Percentiles rank a stretch among this genome's conserved stretches.
Conservation (phyloP, 2,888 invertebrate species). For the Galeopsomyia nigrocyanea region DNA sequence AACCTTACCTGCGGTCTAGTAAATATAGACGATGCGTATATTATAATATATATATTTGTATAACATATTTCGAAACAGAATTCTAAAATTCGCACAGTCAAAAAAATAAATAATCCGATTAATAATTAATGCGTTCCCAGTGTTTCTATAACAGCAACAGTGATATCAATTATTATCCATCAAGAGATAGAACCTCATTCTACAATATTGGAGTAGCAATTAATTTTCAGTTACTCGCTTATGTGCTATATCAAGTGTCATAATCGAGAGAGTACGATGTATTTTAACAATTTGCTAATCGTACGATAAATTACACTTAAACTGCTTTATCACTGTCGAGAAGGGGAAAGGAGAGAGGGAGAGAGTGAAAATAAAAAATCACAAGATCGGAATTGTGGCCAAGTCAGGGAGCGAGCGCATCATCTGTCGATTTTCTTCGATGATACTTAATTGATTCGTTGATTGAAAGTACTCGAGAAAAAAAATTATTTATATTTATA, state of each 20-base stretch:
- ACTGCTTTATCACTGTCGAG: no score
- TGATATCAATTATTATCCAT: no score
- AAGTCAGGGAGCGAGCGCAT: neutral
- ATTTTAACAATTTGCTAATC: no score
- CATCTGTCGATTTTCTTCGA: no score
- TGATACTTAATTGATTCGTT: no score
- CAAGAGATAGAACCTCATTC: no score
- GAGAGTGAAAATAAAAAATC: no score
- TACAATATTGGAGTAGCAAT: no score
- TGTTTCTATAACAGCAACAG: neutral
- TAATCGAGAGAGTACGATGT: neutral
- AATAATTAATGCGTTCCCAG: neutral
- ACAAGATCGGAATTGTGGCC: neutral
- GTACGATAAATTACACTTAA: no score
- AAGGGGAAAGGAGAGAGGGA: no score
- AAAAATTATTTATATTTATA: no score
- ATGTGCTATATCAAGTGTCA: neutral
- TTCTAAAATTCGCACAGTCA: neutral
- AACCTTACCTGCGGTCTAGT: slow-evolving; percentile 10
- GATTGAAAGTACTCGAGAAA: no score
- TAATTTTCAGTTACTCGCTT: neutral
- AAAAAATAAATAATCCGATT: slow-evolving; percentile 8
- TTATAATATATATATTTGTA: slow-evolving; percentile 1
- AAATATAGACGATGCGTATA: neutral
- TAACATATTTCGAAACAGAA: neutral